phyloP scores from a whole-genome alignment of 2,888 invertebrate genomes.

The Sarcophaga subvicina region DNA sequence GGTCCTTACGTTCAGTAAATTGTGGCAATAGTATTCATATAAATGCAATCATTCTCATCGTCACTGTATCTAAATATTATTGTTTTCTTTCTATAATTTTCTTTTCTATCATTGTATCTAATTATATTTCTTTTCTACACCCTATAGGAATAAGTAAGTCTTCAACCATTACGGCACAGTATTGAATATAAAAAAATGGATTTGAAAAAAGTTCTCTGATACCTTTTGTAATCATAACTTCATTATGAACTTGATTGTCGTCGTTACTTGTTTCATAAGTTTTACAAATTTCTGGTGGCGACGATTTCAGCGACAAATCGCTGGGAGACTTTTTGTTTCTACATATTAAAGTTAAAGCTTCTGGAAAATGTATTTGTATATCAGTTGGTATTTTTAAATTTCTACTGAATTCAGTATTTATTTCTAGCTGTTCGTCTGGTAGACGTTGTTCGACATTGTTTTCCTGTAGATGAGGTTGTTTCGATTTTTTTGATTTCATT shows the following conservation, averaged over 20 bases:
- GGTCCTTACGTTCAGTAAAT: no score
- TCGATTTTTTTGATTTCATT: slow-evolving; percentile 37
- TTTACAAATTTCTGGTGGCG: slow-evolving; percentile 12
- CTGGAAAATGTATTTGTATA: slow-evolving; percentile 33
- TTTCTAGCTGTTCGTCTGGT: slow-evolving; percentile 22
- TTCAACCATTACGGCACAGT: neutral
- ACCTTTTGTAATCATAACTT: slow-evolving; percentile 43
- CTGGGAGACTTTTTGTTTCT: slow-evolving; percentile 47
- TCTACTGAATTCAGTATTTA: slow-evolving; percentile 21
- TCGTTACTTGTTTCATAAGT: neutral
- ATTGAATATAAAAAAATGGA: slow-evolving; percentile 7
- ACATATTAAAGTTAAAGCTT: neutral
- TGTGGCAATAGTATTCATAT: no score
- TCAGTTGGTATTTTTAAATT: slow-evolving; percentile 35
- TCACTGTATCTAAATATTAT: no score
- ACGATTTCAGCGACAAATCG: slow-evolving; percentile 53
- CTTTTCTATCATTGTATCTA: no score
- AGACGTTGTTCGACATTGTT: neutral
- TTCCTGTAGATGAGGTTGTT: slow-evolving; percentile 19
- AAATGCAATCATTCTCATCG: no score
- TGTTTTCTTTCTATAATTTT: no score
- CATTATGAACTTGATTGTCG: slow-evolving; percentile 27
- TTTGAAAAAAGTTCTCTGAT: slow-evolving; percentile 20
- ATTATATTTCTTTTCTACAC: neutral
- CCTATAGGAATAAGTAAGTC: neutral